Evolutionary conservation across 1,140 invertebrate genomes (phyloP).

Genomic region (Drosophila neocordata): DNA sequence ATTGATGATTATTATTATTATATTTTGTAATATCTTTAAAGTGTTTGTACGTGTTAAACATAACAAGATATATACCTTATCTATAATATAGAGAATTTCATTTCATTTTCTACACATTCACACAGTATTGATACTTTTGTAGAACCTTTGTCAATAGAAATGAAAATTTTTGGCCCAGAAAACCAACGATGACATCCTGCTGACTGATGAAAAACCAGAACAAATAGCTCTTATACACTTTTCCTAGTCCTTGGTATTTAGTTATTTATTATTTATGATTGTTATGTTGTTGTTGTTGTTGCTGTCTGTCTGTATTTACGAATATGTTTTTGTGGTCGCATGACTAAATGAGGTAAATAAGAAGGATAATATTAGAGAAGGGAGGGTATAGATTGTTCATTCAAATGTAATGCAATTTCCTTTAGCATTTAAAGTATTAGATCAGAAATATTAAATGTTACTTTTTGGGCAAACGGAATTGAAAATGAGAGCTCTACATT

Average conservation of each 20-base stretch:
- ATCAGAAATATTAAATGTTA: background rate
- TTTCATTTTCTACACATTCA: background rate
- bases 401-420: conserved; percentile 5
- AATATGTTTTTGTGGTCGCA: background rate
- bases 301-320: background rate
- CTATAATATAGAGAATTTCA: background rate
- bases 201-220: background rate
- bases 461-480: conserved; percentile 2
- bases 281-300: background rate
- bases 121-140: too few species aligned
- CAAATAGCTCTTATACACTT: background rate
- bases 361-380: background rate
- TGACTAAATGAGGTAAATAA: background rate
- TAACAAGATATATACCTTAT: background rate
- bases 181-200: background rate
- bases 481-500: background rate
- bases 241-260: background rate
- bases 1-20: background rate
- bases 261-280: conserved; percentile 1
- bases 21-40: background rate
- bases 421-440: conserved; percentile 1
- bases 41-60: background rate
- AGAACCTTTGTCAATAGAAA: conserved; percentile 1
- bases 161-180: background rate
- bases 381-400: background rate